Conservation (phyloP, 2,888 invertebrate species). For the Barypeithes pellucidus region DNA sequence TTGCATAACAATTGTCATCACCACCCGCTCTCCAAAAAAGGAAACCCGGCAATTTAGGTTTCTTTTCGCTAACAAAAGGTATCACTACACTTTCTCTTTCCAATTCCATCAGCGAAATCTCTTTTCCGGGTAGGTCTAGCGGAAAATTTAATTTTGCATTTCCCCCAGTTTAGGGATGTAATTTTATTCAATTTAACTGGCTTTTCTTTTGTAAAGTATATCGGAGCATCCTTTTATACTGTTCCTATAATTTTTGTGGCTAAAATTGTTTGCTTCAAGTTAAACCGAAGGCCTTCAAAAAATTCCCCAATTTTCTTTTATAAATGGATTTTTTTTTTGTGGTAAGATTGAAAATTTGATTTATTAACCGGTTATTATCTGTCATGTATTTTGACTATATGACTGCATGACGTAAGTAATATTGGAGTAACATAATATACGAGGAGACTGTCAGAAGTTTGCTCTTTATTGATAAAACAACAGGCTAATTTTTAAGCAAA, state of each 20-base stretch:
- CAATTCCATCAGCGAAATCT: conserved; percentile 46
- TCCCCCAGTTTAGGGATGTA: conserved; percentile 34
- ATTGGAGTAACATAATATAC: too few relatives aligned
- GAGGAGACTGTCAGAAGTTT: too few relatives aligned
- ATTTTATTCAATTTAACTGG: conserved; percentile 39
- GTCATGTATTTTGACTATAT: not conserved
- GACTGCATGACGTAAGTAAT: too few relatives aligned
- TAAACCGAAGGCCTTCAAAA: not conserved
- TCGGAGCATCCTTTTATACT: conserved; percentile 22
- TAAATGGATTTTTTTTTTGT: not conserved
- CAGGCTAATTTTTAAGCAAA: too few relatives aligned
- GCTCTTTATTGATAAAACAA: too few relatives aligned
- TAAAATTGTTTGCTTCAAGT: conserved; percentile 19
- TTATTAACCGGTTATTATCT: conserved; percentile 2
- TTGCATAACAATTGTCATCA: too few relatives aligned
- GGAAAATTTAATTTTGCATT: conserved; percentile 50
- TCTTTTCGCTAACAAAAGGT: conserved; percentile 38
- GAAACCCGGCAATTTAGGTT: conserved; percentile 1
- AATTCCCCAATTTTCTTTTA: not conserved
- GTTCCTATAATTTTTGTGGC: conserved; percentile 23
- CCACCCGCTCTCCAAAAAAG: not conserved
- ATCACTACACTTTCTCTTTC: conserved; percentile 39
- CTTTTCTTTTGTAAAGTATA: conserved; percentile 33
- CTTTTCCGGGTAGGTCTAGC: conserved; percentile 39
- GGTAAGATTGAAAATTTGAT: not conserved